A percentile compares a stretch with the other conserved stretches of the same genome.
These are phyloP conservation scores for Cheilosia urbana DNA, from an alignment of 2,888 invertebrate species.

Conservation along the genomic window DNA sequence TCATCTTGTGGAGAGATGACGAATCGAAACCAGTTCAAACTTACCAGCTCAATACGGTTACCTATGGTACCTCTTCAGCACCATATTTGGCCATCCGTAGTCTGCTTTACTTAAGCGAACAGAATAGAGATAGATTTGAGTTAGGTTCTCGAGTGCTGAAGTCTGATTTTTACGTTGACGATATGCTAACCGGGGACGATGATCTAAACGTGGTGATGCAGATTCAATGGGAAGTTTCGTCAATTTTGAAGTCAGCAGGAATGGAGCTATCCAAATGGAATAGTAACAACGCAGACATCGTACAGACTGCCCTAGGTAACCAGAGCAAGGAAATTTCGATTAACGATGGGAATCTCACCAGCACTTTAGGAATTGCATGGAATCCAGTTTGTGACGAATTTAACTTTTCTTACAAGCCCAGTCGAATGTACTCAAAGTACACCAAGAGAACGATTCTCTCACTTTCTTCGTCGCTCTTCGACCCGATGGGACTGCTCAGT, in stretches of 20 bases:
- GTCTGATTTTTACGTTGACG: constrained; percentile 31
- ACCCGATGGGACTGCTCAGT: constrained; percentile 57
- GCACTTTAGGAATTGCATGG: constrained; percentile 38
- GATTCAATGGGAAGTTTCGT: constrained; percentile 15
- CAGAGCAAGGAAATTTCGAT: not conserved
- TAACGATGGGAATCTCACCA: not conserved
- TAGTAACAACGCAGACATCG: not conserved
- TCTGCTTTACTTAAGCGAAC: too few relatives aligned
- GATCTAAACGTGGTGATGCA: not conserved
- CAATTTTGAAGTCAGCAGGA: too few relatives aligned
- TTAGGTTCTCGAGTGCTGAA: too few relatives aligned
- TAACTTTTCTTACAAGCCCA: not conserved
- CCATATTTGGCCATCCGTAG: too few relatives aligned
- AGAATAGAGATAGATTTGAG: too few relatives aligned
- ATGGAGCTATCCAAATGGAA: too few relatives aligned
- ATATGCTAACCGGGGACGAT: constrained; percentile 41
- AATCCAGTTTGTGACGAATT: not conserved
- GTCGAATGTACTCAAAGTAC: not conserved
- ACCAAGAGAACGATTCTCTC: too few relatives aligned
- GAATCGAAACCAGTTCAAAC: not conserved
- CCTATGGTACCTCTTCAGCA: too few relatives aligned
- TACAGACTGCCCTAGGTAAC: not conserved
- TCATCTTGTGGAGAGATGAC: not conserved
- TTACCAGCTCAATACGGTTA: not conserved
- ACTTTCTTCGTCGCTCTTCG: constrained; percentile 51